Base-by-base conservation (phyloP, 2,888 invertebrate genomes). In the Rhopalosiphum nymphaeae region DNA sequence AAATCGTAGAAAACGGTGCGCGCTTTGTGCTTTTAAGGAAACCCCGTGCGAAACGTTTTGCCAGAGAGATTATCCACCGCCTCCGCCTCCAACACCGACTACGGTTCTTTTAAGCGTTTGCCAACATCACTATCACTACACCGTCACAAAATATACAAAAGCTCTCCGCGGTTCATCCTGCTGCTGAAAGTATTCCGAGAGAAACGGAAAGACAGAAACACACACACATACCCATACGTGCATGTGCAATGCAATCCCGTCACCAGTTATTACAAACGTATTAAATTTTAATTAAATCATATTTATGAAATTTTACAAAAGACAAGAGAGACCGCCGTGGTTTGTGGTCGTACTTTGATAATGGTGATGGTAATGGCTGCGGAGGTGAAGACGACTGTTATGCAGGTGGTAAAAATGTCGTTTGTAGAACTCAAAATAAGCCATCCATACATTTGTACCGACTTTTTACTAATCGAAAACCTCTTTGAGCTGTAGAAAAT, bases 31-130 rank as follows among this genome's bases (percentile, higher is more conserved):
- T 94, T 91, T 90, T 87, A 94, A 94, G 94, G 94, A 94, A 90
- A 93, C 93, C 93, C 93, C 57, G 89, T 89, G 90, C 57, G 49
- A 91, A 94, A 91, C 94, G 94, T 94, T 94, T 94, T 86, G 90
- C 86, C 49, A 42, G 49, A 86, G 86, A 94, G 94, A 94, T 94
- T 91, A 94, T 91, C 90, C 85, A 26, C 36, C 53, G 9, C 78
- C 61, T 11, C 42, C 56, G 49, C 87, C 61, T 4, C 42, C 13
- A 9, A 26, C 46, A 1, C 42, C 85, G 85, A 84, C 84, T 78
- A 56, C 49, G 56, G 90, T 94, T 91, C 67, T 94, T 94, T 91
- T 86, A 61, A 78, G 49, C 84, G 89, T 78, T 78, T 44, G 11
- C 91, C n/a, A 25, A 42, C 91, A 0, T 36, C 67, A 9, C 90